Evolutionary conservation across 1,140 invertebrate species (phyloP).

Genomic region (Pseudoatta argentina): DNA sequence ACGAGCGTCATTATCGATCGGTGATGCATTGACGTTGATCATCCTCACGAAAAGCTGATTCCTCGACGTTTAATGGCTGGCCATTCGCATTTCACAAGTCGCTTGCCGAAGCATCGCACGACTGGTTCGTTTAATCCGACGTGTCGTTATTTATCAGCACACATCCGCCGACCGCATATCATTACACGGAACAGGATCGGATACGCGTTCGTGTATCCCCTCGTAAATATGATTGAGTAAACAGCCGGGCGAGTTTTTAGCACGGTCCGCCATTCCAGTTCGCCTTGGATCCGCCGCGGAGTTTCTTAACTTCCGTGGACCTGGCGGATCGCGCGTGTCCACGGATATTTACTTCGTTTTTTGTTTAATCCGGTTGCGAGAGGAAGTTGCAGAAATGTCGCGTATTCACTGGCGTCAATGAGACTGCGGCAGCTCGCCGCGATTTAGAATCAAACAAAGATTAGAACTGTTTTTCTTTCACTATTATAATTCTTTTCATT

Average conservation of each 20-base stretch:
- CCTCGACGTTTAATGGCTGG: constrained; percentile 9
- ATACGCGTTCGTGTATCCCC: constrained; percentile 36
- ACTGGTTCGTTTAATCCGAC: constrained; percentile 53
- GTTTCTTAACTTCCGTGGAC: constrained; percentile 57
- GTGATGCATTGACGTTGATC: constrained; percentile 12
- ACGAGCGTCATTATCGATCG: constrained; percentile 11
- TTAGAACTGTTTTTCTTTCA: not conserved
- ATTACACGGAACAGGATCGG: constrained; percentile 50
- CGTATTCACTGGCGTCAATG: not conserved
- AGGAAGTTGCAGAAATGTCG: constrained; percentile 25
- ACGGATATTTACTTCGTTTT: constrained; percentile 27
- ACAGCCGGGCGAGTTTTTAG: constrained; percentile 41
- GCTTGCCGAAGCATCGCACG: constrained; percentile 5
- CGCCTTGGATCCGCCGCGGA: constrained; percentile 50
- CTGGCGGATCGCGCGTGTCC: constrained; percentile 28
- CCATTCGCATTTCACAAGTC: constrained; percentile 5
- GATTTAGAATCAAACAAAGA: not conserved
- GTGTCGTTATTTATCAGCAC: constrained; percentile 58
- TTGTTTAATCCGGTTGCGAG: constrained; percentile 38
- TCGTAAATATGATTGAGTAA: constrained; percentile 47
- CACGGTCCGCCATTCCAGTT: constrained; percentile 51
- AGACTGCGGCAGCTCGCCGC: not conserved
- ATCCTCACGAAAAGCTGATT: constrained; percentile 1
- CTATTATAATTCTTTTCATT: not conserved
- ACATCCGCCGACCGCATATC: constrained; percentile 48